Base-by-base conservation (phyloP, 92 coral and sea anemone species). In the Montipora capitata region DNA sequence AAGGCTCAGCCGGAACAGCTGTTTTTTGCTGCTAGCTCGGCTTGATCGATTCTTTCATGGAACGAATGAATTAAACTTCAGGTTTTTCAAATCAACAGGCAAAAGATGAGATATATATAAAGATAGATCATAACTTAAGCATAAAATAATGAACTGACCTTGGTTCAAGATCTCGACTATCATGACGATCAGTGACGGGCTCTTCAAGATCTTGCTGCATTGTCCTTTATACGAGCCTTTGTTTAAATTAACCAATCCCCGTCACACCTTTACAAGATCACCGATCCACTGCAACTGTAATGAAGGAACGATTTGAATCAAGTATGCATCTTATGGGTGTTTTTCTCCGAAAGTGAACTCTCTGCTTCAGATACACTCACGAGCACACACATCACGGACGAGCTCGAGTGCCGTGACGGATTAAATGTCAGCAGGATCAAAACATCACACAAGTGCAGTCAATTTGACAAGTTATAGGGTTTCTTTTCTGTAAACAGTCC, bases 401-500 rank as follows among this genome's bases (percentile, higher is more conserved):
- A 64, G 10, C 9, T 4, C 6, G 52, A 48, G 52, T 5, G 52
- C 10, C 10, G 52, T 48, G 52, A 48, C 10, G 10, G 12, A 35
- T 43, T 59, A 48, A 73, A 17, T 2, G 61, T 54, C 61, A 54
- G 61, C 12, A 7, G 10, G 61, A 12, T 54, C 12, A 8, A 54
- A 54, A 54, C 61, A 54, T 11, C 61, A 54, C 61, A 54, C 61
- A 54, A 54, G 61, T 54, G 0, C 15, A 54, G 61, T 54, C 61
- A 54, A n/a, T 54, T 54, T 13, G 15, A 3, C 1, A 17, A 27
- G 35, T 27, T 27, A 27, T 27, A 4, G 63, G 65, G 15, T 79
- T 45, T 44, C 57, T 49, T 6, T 45, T 79, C 20, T 58, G 54
- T 40, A 81, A 68, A 81, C 66, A 68, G 70, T 27, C 62, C 85